Base-by-base conservation (phyloP, 2,888 invertebrate genomes). In the Volucella inanis region DNA sequence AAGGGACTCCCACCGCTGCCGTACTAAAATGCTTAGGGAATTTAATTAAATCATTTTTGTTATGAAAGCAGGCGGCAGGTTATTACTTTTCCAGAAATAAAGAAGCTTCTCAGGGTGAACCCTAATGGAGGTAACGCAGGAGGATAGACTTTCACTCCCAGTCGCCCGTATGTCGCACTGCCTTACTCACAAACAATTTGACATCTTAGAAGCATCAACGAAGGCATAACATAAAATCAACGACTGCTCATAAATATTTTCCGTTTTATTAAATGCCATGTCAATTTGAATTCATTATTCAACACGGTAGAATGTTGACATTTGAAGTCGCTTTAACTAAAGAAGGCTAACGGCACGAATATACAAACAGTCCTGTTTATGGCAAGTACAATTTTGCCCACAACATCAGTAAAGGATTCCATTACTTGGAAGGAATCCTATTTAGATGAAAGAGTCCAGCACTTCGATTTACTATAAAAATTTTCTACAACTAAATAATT, bases 21-120 rank as follows among this genome's bases (percentile, higher is more conserved):
- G 64, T 50, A 71, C 78, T 68, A 79, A 75, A 79, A 75, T 41
- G 74, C 72, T 74, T 59, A 22, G 75, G 70, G 83, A 84, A 84
- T 84, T 84, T 84, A 84, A 84, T 84, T 79, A 84, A 84, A 84
- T 84, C 78, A 84, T 84, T 84, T 84, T 75, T 75, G 74, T 75
- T 75, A 74, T 79, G 74, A 78, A 65, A 79, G 59, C 74, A 74
- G 74, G 49, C 79, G 74, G 59, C 68, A 75, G 83, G 79, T 79
- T 84, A 78, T 75, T 75, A 84, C 68, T 49, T 79, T 78, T 76
- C 45, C 14, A 22, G 68, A 70, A 83, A 74, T 72, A 78, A 74
- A 59, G 61, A 74, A 75, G 43, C 64, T 65, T 59, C 39, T 55
- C 59, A 52, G 41, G n/a, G 74, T 15, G 43, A 71, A 59, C 18